Percentiles rank a stretch among this genome's conserved stretches.
Evolutionary conservation across 2,888 invertebrate species (phyloP).

Genomic region (Callyntrura sp.): DNA sequence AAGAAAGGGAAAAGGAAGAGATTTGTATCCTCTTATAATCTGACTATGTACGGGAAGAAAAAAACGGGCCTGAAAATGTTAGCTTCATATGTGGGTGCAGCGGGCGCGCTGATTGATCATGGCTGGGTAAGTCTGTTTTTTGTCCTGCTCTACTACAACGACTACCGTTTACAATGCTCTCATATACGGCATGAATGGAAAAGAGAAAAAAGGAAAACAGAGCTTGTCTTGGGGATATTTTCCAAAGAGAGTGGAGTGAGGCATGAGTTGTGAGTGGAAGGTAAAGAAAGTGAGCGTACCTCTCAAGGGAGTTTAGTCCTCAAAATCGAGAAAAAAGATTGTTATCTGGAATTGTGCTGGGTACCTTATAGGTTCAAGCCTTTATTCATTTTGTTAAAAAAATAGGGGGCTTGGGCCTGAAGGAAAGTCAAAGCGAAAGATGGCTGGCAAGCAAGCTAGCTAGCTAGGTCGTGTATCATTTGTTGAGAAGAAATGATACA

Average conservation of each 20-base stretch:
- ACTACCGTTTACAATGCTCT: neutral
- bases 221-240: constrained; percentile 33
- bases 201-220: constrained; percentile 33
- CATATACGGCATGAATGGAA: neutral
- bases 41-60: neutral
- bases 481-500: too few relatives aligned
- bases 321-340: neutral
- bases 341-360: neutral
- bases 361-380: neutral
- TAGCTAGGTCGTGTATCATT: too few relatives aligned
- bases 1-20: neutral
- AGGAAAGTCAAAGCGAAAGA: too few relatives aligned
- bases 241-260: neutral
- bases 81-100: neutral
- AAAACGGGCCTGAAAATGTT: neutral
- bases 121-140: constrained; percentile 6
- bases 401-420: neutral
- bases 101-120: neutral
- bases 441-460: too few relatives aligned
- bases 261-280: neutral
- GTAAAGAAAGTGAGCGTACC: constrained; percentile 14
- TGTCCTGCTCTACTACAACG: neutral
- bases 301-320: constrained; percentile 31
- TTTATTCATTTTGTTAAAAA: neutral
- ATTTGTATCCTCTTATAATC: neutral